Base-by-base conservation (phyloP, 2,113 vertebrate species). In the Colinus virginianus region DNA sequence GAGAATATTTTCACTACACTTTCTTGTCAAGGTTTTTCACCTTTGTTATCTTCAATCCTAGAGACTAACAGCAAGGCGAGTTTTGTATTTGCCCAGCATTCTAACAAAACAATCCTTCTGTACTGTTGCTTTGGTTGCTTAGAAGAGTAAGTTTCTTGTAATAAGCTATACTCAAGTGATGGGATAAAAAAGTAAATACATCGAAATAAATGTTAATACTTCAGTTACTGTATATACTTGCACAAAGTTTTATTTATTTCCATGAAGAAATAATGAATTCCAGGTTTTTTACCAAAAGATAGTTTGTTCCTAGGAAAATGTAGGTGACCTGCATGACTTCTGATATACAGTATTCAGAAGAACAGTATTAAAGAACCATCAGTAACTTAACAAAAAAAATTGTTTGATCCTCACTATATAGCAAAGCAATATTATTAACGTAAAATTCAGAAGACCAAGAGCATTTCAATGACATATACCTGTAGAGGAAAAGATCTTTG, bases 401-500 rank as follows among this genome's bases (percentile, higher is more conserved):
- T 2, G 1, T 22, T 4, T 36, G 26, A 53, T 48, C 64, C 38
- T 68, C 53, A 25, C 40, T 59, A 30, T 6, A 3, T 6, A 83
- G 43, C 5, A 34, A 86, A 85, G 5, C 8, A 78, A 18, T 18
- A 42, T 25, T 13, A 11, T 17, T 10, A 84, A 79, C 1, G 62
- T 1, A 91, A 69, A 79, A 68, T 5, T 34, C 7, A 89, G 7
- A n/a, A 81, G 88, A 45, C 17, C 16, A 63, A 90, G 89, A 72
- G 14, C 8, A 55, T 34, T 67, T 61, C 4, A n/a, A 20, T 8
- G 46, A 45, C 5, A 11, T 79, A 32, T 97, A 99, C 99, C 99
- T 99, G 96, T 99, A 99, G 48, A 99, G 98, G 97, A 99, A 99
- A 78, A 99, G 99, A 95, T 99, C 99, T 97, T 99, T 99, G 92